Evolutionary conservation across 2,888 invertebrate genomes (phyloP).

Genomic region (Ormyrus thymus): DNA sequence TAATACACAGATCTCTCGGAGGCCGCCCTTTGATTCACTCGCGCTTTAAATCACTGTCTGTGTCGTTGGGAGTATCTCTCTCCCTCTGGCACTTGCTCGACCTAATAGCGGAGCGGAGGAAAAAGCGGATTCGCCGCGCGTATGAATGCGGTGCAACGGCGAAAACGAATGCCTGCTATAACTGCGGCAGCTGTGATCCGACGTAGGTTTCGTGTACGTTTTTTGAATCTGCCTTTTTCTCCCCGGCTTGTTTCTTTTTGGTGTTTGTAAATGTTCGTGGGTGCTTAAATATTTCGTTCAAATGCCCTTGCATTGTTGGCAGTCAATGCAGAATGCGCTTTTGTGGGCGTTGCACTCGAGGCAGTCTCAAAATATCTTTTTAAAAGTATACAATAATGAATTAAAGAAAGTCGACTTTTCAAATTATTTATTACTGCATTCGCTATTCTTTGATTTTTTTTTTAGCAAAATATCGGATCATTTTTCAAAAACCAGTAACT

Average conservation of each 20-base stretch:
- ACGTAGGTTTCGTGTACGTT: conserved; percentile 5
- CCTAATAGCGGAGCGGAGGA: conserved; percentile 40
- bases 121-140: neutral
- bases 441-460: too few relatives aligned
- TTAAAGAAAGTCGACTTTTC: too few relatives aligned
- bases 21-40: conserved; percentile 45
- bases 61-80: conserved; percentile 4
- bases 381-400: too few relatives aligned
- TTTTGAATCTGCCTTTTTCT: conserved; percentile 35
- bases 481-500: too few relatives aligned
- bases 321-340: too few relatives aligned
- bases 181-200: conserved; percentile 36
- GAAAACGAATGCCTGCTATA: conserved; percentile 24
- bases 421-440: too few relatives aligned
- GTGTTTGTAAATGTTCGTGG: neutral
- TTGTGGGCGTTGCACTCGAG: too few relatives aligned
- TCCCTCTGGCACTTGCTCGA: conserved; percentile 22
- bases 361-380: too few relatives aligned
- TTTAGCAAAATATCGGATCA: too few relatives aligned
- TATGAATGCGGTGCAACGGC: conserved; percentile 22
- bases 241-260: neutral
- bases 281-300: too few relatives aligned
- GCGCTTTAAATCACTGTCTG: conserved; percentile 23
- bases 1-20: neutral
- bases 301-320: too few relatives aligned